Evolutionary conservation across 2,888 invertebrate genomes (phyloP), one percentile per base, ranked within the genome.

Genomic region (Leptarthrus brevirostris): DNA sequence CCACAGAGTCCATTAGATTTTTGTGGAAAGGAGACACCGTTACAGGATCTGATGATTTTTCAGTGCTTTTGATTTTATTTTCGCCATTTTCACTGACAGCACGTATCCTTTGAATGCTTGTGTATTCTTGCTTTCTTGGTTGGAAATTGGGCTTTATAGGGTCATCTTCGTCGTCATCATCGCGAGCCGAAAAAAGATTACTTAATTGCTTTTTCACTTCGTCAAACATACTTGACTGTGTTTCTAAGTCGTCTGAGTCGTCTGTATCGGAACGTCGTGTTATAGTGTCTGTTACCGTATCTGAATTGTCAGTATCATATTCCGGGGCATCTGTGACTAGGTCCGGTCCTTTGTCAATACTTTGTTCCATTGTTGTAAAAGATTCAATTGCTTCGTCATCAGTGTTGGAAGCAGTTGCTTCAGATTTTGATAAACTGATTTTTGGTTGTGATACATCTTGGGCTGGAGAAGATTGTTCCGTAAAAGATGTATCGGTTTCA

Each of bases 1-100:
- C 82, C n/a, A 83, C 83, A 73, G 83, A 82, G 69, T 84, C 81
- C 84, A 85, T 85, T 66, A 85, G 79, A 74, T 83, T 82, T 76
- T 83, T 82, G 77, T 83, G 83, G 75, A 84, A 83, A 30, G 78
- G 77, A 54, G 81, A 80, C 26, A 78, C 78, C 36, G 78, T 78
- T 14, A 78, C 78, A 6, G 71, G 64, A 16, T 77, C 76, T 10
- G 77, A 75, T 3, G 77, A 75, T 8, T 69, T 22, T 22, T 73
- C 75, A 4, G 66, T 52, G 6, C 58, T 44, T 22, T 72, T 58
- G 24, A 61, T 34, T 53, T 52, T 44, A 16, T 47, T 49, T 14
- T 72, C 30, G 4, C 10, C 12, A n/a, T 36, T 64, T 18, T 74
- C 70, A 16, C 22, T 72, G 3, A 77, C 76, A 8, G 81, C 76